Conservation (phyloP, 2,113 vertebrate species). For the Xiphophorus hellerii region DNA sequence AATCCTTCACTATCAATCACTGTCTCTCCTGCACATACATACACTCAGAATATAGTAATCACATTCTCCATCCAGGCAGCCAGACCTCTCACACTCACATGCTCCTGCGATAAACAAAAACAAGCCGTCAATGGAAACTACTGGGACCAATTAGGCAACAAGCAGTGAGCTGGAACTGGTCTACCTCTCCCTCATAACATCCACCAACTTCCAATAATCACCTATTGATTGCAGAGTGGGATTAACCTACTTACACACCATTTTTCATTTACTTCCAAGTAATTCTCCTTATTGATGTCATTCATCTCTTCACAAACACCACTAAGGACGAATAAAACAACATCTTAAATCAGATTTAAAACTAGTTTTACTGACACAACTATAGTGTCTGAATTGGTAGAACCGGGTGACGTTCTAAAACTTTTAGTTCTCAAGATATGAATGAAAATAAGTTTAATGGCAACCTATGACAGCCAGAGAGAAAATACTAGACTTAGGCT, state of each 20-base stretch:
- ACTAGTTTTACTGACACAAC: too few species aligned
- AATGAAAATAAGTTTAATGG: conserved; percentile 40
- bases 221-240: conserved; percentile 14
- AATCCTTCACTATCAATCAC: conserved; percentile 45
- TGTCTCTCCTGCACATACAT: conserved; percentile 26
- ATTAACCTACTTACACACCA: conserved; percentile 20
- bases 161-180: conserved; percentile 53
- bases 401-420: conserved; percentile 38
- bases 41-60: conserved; percentile 10
- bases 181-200: conserved; percentile 54
- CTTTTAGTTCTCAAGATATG: conserved; percentile 33
- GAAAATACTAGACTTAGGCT: conserved; percentile 36
- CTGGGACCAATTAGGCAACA: conserved; percentile 66
- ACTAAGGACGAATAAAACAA: not conserved
- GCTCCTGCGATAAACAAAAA: conserved; percentile 45
- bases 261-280: not conserved
- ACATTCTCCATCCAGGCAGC: conserved; percentile 14
- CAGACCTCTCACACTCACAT: conserved; percentile 16
- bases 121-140: conserved; percentile 48
- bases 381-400: not conserved
- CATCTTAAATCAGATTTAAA: too few species aligned
- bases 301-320: too few species aligned
- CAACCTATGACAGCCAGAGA: conserved; percentile 33
- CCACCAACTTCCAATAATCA: conserved; percentile 51
- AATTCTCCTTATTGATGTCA: conserved; percentile 6